Evolutionary conservation across 2,797 vertebrate species (phyloP).

Genomic region (Phataginus tetradactyla): DNA sequence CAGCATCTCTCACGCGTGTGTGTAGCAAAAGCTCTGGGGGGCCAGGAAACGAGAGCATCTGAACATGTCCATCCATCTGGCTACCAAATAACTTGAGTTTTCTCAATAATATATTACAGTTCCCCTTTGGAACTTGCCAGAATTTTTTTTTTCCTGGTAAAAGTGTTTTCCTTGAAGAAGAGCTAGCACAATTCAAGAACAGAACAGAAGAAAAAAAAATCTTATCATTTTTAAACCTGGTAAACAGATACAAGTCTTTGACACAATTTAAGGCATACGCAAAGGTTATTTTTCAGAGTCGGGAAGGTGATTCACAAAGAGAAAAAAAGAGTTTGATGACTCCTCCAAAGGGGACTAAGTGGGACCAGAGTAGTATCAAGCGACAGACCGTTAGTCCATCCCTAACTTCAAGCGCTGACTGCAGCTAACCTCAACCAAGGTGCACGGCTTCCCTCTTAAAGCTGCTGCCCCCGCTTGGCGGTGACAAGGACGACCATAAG

Average conservation of each 20-base stretch:
- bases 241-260: background rate
- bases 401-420: background rate
- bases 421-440: background rate
- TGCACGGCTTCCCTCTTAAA: background rate
- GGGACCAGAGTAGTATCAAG: background rate
- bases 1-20: background rate
- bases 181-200: slow-evolving; percentile 14
- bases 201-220: background rate
- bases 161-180: slow-evolving; percentile 60
- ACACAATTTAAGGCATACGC: background rate
- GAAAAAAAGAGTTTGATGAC: no score
- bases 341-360: background rate
- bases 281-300: background rate
- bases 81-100: background rate
- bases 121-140: background rate
- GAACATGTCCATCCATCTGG: background rate
- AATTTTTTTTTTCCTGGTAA: background rate
- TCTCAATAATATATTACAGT: slow-evolving; percentile 9
- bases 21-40: background rate
- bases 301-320: background rate
- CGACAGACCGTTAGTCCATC: background rate
- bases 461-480: background rate
- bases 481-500: background rate
- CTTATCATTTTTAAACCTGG: background rate
- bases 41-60: background rate